A percentile compares a stretch with the other conserved stretches of the same genome.
Conservation (phyloP, 2,113 vertebrate genomes). For the Nannospalax galili region DNA sequence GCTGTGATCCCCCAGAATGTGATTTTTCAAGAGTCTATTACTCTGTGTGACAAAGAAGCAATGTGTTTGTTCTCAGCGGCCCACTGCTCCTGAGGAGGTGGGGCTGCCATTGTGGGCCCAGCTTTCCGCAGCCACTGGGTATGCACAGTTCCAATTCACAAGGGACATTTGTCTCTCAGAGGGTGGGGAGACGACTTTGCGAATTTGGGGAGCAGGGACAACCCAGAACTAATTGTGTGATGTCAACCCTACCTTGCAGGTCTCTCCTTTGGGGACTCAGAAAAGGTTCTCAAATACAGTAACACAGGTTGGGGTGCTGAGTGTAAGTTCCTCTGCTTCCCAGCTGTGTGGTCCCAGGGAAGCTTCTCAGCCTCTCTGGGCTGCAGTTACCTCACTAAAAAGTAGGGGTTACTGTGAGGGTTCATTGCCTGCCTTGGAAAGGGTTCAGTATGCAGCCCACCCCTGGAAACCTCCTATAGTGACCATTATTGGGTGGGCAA, state of each 20-base stretch:
- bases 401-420: background rate
- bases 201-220: background rate
- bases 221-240: background rate
- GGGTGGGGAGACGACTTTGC: background rate
- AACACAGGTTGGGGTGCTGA: background rate
- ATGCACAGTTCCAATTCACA: rapidly evolving
- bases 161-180: background rate
- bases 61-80: slow-evolving; percentile 48
- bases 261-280: background rate
- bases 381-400: background rate
- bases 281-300: background rate
- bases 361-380: slow-evolving; percentile 20
- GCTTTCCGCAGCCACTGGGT: background rate
- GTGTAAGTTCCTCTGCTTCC: too few species aligned
- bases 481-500: background rate
- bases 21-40: slow-evolving; percentile 77
- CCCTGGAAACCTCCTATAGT: rapidly evolving
- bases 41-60: slow-evolving; percentile 66
- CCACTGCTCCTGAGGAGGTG: background rate
- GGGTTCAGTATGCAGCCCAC: background rate
- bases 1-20: slow-evolving; percentile 44
- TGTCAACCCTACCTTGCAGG: background rate
- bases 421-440: rapidly evolving
- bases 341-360: background rate
- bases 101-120: background rate